These are phyloP conservation scores for Nothobranchius kuhntae DNA, from an alignment of 2,113 vertebrate genomes.

Conservation along the genomic window DNA sequence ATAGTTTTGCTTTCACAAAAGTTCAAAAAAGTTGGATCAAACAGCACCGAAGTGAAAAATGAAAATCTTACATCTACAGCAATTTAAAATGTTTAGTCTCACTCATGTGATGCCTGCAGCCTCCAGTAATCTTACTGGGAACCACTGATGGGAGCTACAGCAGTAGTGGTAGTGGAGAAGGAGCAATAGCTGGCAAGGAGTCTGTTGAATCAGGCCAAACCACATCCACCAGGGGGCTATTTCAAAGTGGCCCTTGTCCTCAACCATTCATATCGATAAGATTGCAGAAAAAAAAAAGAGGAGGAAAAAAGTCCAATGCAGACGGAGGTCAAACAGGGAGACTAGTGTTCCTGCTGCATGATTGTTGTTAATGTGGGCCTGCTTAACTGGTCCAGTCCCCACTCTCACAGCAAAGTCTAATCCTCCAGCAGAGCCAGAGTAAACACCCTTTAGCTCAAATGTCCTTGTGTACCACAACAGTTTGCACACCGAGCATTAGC, in stretches of 20 bases:
- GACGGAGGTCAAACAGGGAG: conserved; percentile 66
- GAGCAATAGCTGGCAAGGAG: conserved; percentile 59
- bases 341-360: conserved; percentile 71
- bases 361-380: conserved; percentile 41
- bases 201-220: conserved; percentile 67
- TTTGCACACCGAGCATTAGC: conserved; percentile 30
- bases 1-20: conserved; percentile 3
- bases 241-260: conserved; percentile 76
- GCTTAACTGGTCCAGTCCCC: conserved; percentile 48
- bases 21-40: conserved; percentile 20
- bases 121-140: conserved; percentile 61
- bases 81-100: conserved; percentile 49
- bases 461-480: conserved; percentile 45
- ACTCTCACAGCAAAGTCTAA: conserved; percentile 49
- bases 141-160: conserved; percentile 31
- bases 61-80: conserved; percentile 25
- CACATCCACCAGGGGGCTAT: conserved; percentile 66
- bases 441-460: conserved; percentile 42
- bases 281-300: conserved; percentile 42
- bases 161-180: conserved; percentile 27
- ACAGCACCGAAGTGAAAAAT: conserved; percentile 18
- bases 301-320: conserved; percentile 44
- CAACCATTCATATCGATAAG: conserved; percentile 69
- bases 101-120: conserved; percentile 47
- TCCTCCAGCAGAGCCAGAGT: conserved; percentile 51